A percentile compares a stretch with the other conserved stretches of the same genome.
These are phyloP conservation scores for Forbesichthys agassizii DNA, from an alignment of 2,113 vertebrate genomes.

Conservation along the genomic window DNA sequence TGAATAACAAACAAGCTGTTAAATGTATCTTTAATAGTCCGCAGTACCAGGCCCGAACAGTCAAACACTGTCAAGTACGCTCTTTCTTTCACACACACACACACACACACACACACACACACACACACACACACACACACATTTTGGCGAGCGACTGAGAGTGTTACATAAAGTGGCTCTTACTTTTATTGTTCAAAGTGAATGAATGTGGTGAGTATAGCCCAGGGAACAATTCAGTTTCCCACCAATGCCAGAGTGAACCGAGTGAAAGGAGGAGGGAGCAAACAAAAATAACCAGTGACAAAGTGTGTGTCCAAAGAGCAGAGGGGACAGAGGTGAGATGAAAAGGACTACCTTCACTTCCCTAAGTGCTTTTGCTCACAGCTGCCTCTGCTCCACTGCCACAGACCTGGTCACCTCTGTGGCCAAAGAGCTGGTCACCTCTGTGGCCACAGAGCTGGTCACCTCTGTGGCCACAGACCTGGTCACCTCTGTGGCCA, in stretches of 20 bases:
- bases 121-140: slow-evolving; percentile 6
- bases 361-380: slow-evolving; percentile 47
- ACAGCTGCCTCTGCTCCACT: slow-evolving; percentile 62
- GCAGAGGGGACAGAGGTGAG: slow-evolving; percentile 55
- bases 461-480: slow-evolving; percentile 5
- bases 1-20: slow-evolving; percentile 39
- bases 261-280: slow-evolving; percentile 53
- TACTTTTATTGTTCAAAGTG: slow-evolving; percentile 67
- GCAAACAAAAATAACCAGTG: slow-evolving; percentile 56
- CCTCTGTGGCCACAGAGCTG: slow-evolving; percentile 40
- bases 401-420: slow-evolving; percentile 17
- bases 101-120: slow-evolving; percentile 10
- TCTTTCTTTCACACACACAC: slow-evolving; percentile 1
- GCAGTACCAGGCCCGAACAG: slow-evolving; percentile 38
- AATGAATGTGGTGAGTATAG: slow-evolving; percentile 71
- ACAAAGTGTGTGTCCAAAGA: slow-evolving; percentile 68
- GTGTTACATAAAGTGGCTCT: slow-evolving; percentile 66
- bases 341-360: slow-evolving; percentile 63
- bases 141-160: slow-evolving; percentile 34
- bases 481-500: too few relatives aligned
- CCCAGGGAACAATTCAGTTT: slow-evolving; percentile 77
- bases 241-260: slow-evolving; percentile 62
- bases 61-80: slow-evolving; percentile 32
- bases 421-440: slow-evolving; percentile 25
- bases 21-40: slow-evolving; percentile 31